phyloP scores from a whole-genome alignment of 1,140 invertebrate genomes.

The Hydropsyche tenuis region DNA sequence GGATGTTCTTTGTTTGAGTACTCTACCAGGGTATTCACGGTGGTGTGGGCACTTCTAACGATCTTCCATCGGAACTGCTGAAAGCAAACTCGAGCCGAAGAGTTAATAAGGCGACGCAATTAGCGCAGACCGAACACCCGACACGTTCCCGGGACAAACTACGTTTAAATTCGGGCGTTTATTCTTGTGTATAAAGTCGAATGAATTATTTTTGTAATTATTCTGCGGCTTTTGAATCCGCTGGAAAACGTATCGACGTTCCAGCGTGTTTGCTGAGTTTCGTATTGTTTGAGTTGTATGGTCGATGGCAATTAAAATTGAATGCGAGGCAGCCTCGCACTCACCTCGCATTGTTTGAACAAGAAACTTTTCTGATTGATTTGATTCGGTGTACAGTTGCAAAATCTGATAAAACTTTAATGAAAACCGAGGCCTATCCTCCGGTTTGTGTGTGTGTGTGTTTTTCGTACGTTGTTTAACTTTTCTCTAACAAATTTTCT shows the following conservation, averaged over 20 bases:
- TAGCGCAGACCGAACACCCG: not conserved
- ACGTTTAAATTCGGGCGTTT: no score
- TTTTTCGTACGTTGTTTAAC: no score
- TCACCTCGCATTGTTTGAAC: conserved; percentile 5
- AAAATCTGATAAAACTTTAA: not conserved
- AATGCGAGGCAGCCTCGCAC: conserved; percentile 10
- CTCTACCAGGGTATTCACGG: no score
- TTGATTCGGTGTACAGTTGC: not conserved
- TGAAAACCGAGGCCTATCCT: not conserved
- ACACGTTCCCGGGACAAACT: not conserved
- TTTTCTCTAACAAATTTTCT: not conserved
- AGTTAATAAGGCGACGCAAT: conserved; percentile 10
- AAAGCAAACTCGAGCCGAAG: conserved; percentile 6
- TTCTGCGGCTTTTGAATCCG: no score
- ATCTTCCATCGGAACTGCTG: not conserved
- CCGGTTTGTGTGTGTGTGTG: not conserved
- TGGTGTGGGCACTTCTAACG: not conserved
- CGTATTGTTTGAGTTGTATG: conserved; percentile 9
- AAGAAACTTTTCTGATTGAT: conserved; percentile 25
- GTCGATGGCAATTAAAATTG: conserved; percentile 1
- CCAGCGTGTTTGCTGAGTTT: not conserved
- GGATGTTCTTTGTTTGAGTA: not conserved
- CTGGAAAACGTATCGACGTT: not conserved
- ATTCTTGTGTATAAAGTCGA: no score
- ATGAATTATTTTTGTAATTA: no score